Evolutionary conservation across 2,797 vertebrate species (phyloP).

Genomic region (Megaceryle alcyon): DNA sequence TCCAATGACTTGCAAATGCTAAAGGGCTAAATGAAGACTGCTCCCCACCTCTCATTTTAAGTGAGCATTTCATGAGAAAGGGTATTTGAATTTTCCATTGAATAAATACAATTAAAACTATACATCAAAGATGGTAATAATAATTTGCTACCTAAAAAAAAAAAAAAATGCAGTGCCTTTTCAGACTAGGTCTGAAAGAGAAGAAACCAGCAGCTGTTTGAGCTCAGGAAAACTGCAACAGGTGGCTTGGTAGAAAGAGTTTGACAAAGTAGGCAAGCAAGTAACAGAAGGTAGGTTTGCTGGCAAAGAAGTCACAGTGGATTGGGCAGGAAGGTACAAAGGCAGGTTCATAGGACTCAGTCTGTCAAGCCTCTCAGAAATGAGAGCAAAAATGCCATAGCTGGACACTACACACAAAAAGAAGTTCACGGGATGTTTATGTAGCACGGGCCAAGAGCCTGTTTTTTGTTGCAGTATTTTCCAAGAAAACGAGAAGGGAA

Average conservation of each 20-base stretch:
- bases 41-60: background rate
- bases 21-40: background rate
- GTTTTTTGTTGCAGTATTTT: background rate
- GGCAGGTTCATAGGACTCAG: background rate
- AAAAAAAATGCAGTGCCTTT: background rate
- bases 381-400: background rate
- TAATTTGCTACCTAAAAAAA: background rate
- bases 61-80: background rate
- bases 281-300: background rate
- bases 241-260: background rate
- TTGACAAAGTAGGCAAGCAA: background rate
- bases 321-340: background rate
- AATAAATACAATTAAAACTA: background rate
- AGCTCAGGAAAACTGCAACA: background rate
- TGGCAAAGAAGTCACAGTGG: background rate
- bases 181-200: background rate
- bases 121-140: background rate
- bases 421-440: background rate
- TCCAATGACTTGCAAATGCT: background rate
- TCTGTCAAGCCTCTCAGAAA: background rate
- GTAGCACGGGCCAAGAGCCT: background rate
- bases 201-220: background rate
- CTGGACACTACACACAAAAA: background rate
- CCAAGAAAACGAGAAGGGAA: background rate
- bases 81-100: background rate